Evolutionary conservation across 1,140 invertebrate genomes (phyloP), one percentile per base, ranked within the genome.

Genomic region (Drosophila rufa): DNA sequence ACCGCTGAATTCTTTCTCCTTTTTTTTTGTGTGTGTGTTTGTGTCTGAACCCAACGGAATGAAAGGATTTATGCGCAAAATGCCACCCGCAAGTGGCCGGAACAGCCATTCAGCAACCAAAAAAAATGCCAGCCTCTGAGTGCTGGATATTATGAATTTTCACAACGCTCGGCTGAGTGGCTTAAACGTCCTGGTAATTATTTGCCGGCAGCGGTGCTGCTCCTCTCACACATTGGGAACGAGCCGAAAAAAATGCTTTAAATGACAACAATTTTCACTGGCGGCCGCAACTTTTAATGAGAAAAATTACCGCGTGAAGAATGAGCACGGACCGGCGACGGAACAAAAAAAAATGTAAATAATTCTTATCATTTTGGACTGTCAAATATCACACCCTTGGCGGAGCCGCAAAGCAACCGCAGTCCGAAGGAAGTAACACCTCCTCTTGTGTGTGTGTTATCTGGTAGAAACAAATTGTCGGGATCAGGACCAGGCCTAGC

Each of bases 151-250:
- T 89, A 90, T 89, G 81, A 89, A 89, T 89, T 89, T 90, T 56
- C 84, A 90, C 87, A 90, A 90, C 81, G 84, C 81, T 80, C 67
- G 68, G 80, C 67, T 87, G 84, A 89, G 85, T 89, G 84, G 84
- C 75, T 89, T 84, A 84, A 84, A 86, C 84, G 80, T 84, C 80
- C 84, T 84, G 83, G 84, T 84, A 89, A 87, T 89, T 87, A 89
- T 87, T 87, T 89, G 70, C 70, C 69, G 38, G 50, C 67, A 69
- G 50, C 65, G 40, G 3, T 15, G 22, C 7, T 17, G 38, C 33
- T 17, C 40, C 25, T 22, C 14, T 33, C 77, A 81, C 77, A 84
- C 67, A 69, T 40, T 19, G 43, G 7, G 33, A 51, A 55, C 38
- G 36, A 25, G 19, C 19, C 15, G 11, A 61, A 79, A 48, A 60